A percentile compares a stretch with the other conserved stretches of the same genome.
Evolutionary conservation across 1,140 invertebrate species (phyloP).

Genomic region (Anastatus disparis): DNA sequence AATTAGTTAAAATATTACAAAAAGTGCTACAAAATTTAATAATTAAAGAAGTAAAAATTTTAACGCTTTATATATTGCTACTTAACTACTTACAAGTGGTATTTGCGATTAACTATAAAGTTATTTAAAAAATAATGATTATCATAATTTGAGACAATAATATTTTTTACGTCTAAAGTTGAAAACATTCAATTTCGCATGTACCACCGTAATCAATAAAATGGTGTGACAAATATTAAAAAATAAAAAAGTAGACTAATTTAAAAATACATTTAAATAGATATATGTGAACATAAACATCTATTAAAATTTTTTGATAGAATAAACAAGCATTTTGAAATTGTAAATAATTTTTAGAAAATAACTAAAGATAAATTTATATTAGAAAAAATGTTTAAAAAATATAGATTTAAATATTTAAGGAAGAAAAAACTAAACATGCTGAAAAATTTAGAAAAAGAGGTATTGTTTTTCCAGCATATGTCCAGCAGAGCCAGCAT

Average conservation of each 20-base stretch:
- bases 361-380: slow-evolving; percentile 11
- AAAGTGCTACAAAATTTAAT: neutral
- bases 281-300: slow-evolving; percentile 11
- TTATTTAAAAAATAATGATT: too few species aligned
- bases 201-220: neutral
- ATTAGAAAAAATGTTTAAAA: slow-evolving; percentile 41
- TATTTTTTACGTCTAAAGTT: neutral
- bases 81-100: slow-evolving; percentile 2
- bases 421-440: too few species aligned
- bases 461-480: slow-evolving; percentile 50
- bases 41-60: neutral
- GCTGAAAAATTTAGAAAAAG: slow-evolving; percentile 40
- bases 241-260: slow-evolving; percentile 18
- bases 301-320: neutral
- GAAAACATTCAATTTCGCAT: neutral
- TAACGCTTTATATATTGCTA: neutral
- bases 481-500: slow-evolving; percentile 51
- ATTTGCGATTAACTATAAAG: slow-evolving; percentile 7
- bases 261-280: slow-evolving; percentile 34
- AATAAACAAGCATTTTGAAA: neutral
- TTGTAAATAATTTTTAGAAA: neutral
- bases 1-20: slow-evolving; percentile 6
- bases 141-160: too few species aligned
- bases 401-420: too few species aligned
- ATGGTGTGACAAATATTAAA: slow-evolving; percentile 1